Percentiles rank a stretch among this genome's conserved stretches.
Evolutionary conservation across 2,888 invertebrate species (phyloP).

Genomic region (Limnephilus auricula): DNA sequence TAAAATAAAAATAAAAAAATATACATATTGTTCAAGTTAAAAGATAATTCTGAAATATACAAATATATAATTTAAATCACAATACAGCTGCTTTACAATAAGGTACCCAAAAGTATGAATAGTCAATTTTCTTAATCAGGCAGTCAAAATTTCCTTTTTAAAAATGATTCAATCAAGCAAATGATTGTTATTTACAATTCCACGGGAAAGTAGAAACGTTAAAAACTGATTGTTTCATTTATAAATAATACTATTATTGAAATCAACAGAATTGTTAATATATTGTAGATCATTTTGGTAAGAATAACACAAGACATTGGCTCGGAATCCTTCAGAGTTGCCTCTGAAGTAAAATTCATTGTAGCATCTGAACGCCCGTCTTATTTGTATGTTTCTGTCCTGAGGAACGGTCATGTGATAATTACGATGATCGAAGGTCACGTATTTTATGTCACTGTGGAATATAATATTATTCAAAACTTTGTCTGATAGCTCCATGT

Average conservation of each 20-base stretch:
- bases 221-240: neutral
- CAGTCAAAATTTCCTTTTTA: neutral
- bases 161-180: neutral
- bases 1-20: no score
- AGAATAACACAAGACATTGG: slow-evolving; percentile 68
- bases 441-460: slow-evolving; percentile 53
- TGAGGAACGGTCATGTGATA: neutral
- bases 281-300: slow-evolving; percentile 36
- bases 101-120: neutral
- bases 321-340: slow-evolving; percentile 68
- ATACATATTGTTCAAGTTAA: neutral
- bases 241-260: neutral
- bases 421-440: slow-evolving; percentile 42
- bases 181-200: neutral
- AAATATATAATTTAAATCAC: neutral
- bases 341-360: slow-evolving; percentile 67
- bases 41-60: neutral
- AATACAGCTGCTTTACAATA: neutral
- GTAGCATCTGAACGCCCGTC: slow-evolving; percentile 65
- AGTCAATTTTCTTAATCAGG: neutral
- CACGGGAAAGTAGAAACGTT: neutral
- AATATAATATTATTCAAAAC: slow-evolving; percentile 39
- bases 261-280: neutral
- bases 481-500: slow-evolving; percentile 50
- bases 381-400: slow-evolving; percentile 56